Evolutionary conservation across 2,797 vertebrate genomes (phyloP).

Genomic region (Thamnophis elegans): DNA sequence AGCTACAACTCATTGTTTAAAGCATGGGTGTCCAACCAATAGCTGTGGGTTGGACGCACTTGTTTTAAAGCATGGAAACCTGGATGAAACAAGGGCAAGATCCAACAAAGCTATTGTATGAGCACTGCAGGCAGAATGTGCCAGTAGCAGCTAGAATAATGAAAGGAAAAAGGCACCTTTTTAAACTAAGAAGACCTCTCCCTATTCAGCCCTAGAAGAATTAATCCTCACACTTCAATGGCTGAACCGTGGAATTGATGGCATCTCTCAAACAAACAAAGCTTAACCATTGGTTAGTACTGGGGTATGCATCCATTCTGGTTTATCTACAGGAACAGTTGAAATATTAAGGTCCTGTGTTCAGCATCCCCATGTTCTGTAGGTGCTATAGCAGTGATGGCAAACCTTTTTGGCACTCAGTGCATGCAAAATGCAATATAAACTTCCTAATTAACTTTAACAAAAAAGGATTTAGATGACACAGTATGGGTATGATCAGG

Average conservation of each 20-base stretch:
- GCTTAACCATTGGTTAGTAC: background rate
- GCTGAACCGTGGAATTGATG: background rate
- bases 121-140: background rate
- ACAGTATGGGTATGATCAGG: background rate
- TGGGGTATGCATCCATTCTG: background rate
- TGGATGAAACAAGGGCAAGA: constrained; percentile 60
- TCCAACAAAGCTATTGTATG: background rate
- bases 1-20: background rate
- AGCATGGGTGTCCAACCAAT: background rate
- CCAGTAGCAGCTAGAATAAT: background rate
- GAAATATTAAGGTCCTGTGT: background rate
- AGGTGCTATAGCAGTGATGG: background rate
- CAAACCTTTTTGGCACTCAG: no score
- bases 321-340: background rate
- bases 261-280: background rate
- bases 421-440: background rate
- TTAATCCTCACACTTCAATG: background rate
- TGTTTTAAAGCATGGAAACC: constrained; percentile 71
- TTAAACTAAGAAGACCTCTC: background rate
- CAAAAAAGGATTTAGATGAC: background rate
- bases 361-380: background rate
- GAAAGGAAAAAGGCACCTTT: background rate
- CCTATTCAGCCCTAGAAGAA: background rate
- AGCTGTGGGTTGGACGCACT: constrained; percentile 17
- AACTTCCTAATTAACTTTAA: background rate